Base-by-base conservation (phyloP, 2,113 vertebrate genomes). In the Kryptolebias marmoratus region DNA sequence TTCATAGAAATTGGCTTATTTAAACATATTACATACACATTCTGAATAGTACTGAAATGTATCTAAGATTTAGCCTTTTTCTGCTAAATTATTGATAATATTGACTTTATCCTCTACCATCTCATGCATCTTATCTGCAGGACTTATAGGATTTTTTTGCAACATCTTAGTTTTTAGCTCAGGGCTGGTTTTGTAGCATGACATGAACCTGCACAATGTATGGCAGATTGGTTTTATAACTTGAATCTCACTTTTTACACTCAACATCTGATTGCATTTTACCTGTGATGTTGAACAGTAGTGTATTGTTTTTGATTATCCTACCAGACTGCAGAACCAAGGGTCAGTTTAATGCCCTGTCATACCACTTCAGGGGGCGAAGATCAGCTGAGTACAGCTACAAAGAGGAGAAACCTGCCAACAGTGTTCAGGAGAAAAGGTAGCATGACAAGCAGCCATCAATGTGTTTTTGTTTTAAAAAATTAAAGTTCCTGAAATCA, bases 321-420 rank as follows among this genome's bases (percentile, higher is more conserved):
- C 65, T 48, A 44, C 44, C 88, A 99, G 98, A 99, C 86, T 99
- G 98, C 85, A 95, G 97, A 87, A 96, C 97, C 68, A 95, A 98
- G 86, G 98, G 97, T 28, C 98, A 98, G 88, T 98, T 99, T 89
- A 98, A 96, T 44, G 96, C 95, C 0, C 95, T 99, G 81, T 97
- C 98, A 0, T 96, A 96, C 69, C 98, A 98, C 65, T 98, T 99
- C 76, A 94, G 98, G 69, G 96, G 97, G 68, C 95, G 94, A 66
- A 92, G 98, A 30, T 98, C 97, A 73, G 92, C 93, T 2, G 95
- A 96, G 14, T 95, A 97, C 89, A 99, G 97, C 91, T 96, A 95
- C 89, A 89, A 65, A 48, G 95, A 96, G 56, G 94, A 92, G 2
- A 81, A 69, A 44, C 83, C 85, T 36, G 74, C 48, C 62, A 14